A percentile compares a stretch with the other conserved stretches of the same genome.
Conservation (phyloP, 2,888 invertebrate species). For the Leptopterna dolabrata region DNA sequence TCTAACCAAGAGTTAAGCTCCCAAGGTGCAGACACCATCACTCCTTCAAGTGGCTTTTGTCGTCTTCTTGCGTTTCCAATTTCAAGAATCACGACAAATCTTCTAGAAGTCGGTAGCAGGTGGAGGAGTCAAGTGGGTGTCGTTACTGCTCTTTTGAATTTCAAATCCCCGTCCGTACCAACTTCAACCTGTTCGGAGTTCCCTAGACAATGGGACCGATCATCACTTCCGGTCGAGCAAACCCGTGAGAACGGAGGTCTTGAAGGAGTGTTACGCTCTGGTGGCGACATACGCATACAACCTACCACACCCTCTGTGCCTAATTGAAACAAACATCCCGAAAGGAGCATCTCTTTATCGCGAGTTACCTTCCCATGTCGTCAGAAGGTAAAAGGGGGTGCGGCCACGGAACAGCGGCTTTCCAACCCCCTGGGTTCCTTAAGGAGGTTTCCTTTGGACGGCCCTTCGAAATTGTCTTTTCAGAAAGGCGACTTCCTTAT, state of each 20-base stretch:
- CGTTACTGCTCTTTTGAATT: constrained; percentile 49
- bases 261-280: constrained; percentile 43
- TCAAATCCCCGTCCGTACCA: constrained; percentile 10
- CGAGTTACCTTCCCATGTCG: constrained; percentile 53
- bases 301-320: constrained; percentile 1
- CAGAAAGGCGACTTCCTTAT: constrained; percentile 9
- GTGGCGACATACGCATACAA: constrained; percentile 43
- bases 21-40: constrained; percentile 23
- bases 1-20: constrained; percentile 15
- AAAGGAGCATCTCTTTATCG: constrained; percentile 53
- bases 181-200: neutral
- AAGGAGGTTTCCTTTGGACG: neutral
- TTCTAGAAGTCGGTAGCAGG: constrained; percentile 25
- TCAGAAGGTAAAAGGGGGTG: neutral
- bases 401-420: constrained; percentile 39
- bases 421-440: neutral
- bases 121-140: constrained; percentile 51
- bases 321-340: constrained; percentile 55
- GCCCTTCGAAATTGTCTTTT: constrained; percentile 12
- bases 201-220: constrained; percentile 53
- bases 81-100: constrained; percentile 51
- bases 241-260: constrained; percentile 47
- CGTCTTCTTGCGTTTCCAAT: constrained; percentile 33
- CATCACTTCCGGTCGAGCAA: constrained; percentile 52
- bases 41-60: constrained; percentile 34